These are phyloP conservation scores for Brenthis hecate DNA, from an alignment of 2,888 invertebrate genomes.

Conservation along the genomic window DNA sequence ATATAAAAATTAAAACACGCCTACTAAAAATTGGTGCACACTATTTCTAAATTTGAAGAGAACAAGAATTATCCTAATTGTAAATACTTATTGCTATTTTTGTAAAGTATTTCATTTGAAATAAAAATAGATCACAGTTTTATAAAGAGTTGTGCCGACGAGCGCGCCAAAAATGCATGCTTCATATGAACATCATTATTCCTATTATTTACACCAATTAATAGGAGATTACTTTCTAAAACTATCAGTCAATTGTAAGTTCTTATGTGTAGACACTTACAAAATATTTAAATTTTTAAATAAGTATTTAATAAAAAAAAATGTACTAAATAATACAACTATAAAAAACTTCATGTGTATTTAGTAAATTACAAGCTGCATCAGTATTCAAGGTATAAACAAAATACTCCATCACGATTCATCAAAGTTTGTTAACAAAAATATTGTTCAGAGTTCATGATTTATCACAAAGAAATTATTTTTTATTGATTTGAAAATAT, in stretches of 20 bases:
- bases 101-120: conserved; percentile 37
- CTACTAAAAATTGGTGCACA: conserved; percentile 19
- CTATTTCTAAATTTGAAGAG: conserved; percentile 16
- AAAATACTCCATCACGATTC: too few relatives aligned
- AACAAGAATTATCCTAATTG: conserved; percentile 16
- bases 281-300: conserved; percentile 49
- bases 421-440: too few relatives aligned
- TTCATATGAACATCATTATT: conserved; percentile 39
- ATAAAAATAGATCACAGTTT: conserved; percentile 65
- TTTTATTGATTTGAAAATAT: too few relatives aligned
- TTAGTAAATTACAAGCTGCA: not conserved
- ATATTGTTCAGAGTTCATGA: too few relatives aligned
- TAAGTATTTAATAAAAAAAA: conserved; percentile 24
- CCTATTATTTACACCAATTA: conserved; percentile 55
- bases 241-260: conserved; percentile 76
- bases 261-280: conserved; percentile 44
- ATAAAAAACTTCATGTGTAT: not conserved
- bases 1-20: conserved; percentile 5
- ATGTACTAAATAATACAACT: conserved; percentile 1
- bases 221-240: conserved; percentile 58
- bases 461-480: too few relatives aligned
- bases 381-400: not conserved
- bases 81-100: conserved; percentile 31
- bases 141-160: conserved; percentile 64
- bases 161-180: conserved; percentile 48